Evolutionary conservation across 2,797 vertebrate genomes (phyloP).

Genomic region (Thamnophis elegans): DNA sequence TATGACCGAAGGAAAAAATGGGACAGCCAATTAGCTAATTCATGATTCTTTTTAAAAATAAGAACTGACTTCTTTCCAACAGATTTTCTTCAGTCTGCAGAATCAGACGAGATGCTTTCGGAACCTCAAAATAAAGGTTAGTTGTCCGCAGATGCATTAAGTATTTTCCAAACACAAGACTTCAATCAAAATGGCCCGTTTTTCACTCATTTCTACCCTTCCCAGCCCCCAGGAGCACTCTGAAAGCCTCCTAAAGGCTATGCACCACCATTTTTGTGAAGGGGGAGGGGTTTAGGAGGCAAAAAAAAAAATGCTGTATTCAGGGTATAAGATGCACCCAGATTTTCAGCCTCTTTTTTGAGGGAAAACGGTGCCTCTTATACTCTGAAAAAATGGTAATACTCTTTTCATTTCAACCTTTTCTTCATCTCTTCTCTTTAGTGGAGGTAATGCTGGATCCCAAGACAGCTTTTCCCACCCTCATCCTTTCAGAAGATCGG

Average conservation of each 20-base stretch:
- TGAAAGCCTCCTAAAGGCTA: too few species aligned
- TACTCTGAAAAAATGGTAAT: background rate
- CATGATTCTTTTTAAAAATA: background rate
- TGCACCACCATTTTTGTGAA: too few species aligned
- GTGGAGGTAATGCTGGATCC: conserved; percentile 24
- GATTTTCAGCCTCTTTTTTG: too few species aligned
- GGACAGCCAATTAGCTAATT: background rate
- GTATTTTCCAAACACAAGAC: background rate
- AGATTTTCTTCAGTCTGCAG: conserved; percentile 1
- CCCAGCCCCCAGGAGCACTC: too few species aligned
- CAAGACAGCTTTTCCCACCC: conserved; percentile 23
- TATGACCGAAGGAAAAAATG: background rate
- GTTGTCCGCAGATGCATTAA: background rate
- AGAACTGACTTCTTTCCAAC: background rate
- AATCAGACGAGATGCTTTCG: background rate
- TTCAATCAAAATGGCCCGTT: too few species aligned
- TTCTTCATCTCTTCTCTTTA: background rate
- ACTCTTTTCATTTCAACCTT: background rate
- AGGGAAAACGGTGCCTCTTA: too few species aligned
- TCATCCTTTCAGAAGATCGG: conserved; percentile 25
- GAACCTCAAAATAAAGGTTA: conserved; percentile 13
- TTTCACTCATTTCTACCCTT: too few species aligned
- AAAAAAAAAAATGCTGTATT: too few species aligned
- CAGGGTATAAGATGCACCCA: too few species aligned
- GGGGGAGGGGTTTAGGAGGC: too few species aligned